phyloP scores from a whole-genome alignment of 2,113 vertebrate species.

The Columba livia region DNA sequence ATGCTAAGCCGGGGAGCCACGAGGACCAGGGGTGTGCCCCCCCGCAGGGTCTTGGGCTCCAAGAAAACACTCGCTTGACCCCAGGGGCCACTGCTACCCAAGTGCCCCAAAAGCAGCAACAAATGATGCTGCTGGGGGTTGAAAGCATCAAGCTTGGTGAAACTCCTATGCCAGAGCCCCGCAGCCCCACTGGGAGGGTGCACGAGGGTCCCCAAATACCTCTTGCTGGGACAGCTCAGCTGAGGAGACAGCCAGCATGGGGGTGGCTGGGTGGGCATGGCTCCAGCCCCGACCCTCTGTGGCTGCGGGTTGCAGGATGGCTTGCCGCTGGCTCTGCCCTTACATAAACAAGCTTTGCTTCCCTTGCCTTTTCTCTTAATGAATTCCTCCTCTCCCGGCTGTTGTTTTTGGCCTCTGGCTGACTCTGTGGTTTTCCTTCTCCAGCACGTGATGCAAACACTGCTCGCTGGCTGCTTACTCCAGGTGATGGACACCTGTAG shows the following conservation, averaged over 20 bases:
- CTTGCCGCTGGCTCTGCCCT: not conserved
- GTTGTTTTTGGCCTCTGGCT: conserved; percentile 55
- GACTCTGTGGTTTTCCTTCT: conserved; percentile 50
- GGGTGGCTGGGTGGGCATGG: not conserved
- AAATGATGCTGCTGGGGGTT: not conserved
- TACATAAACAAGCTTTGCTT: conserved; percentile 44
- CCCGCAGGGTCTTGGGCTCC: not conserved
- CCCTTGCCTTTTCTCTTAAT: conserved; percentile 48
- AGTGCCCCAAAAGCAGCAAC: not conserved
- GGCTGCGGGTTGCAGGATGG: not conserved
- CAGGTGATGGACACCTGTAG: conserved; percentile 57
- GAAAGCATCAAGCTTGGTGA: not conserved
- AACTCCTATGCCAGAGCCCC: not conserved
- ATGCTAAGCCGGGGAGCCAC: not conserved
- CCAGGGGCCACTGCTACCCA: not conserved
- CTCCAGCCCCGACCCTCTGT: not conserved
- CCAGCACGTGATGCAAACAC: conserved; percentile 21
- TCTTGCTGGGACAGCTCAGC: not conserved
- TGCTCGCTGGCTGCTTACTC: not conserved
- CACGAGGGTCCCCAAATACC: not conserved
- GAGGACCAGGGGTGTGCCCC: not conserved
- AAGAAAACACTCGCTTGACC: not conserved
- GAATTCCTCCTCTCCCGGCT: conserved; percentile 41
- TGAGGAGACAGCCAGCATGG: not conserved
- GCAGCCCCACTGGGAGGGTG: not conserved